phyloP scores from a whole-genome alignment of 1,140 invertebrate species.

The Heterodera schachtii region DNA sequence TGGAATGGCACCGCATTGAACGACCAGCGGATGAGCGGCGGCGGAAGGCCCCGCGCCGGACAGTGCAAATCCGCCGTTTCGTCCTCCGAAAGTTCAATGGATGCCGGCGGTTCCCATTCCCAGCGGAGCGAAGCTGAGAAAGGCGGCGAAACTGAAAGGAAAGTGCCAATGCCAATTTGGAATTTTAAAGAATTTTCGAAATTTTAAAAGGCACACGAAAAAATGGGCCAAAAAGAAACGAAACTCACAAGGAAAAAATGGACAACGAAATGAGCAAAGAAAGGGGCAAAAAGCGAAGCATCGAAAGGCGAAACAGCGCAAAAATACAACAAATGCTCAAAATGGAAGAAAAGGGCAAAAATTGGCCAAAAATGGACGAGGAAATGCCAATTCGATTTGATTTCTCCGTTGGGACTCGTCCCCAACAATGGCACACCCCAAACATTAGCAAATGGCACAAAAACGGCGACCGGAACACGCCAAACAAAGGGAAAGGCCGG shows the following conservation, averaged over 20 bases:
- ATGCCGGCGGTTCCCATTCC: constrained; percentile 80
- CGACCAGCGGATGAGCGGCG: constrained; percentile 91
- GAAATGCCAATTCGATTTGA: not conserved
- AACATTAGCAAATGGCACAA: not conserved
- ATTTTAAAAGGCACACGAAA: no score
- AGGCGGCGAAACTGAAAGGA: not conserved
- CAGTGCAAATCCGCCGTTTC: constrained; percentile 85
- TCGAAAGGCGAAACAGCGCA: no score
- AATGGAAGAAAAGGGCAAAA: no score
- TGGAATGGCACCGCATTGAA: constrained; percentile 79
- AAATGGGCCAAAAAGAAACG: no score
- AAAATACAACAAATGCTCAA: no score
- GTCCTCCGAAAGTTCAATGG: constrained; percentile 84
- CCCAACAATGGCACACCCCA: not conserved
- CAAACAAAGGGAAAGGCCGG: not conserved
- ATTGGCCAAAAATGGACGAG: not conserved
- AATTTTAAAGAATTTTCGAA: no score
- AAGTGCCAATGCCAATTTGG: not conserved
- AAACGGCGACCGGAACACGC: not conserved
- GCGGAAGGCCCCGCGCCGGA: constrained; percentile 82
- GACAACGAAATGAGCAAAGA: no score
- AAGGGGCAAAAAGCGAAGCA: no score
- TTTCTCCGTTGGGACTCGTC: not conserved
- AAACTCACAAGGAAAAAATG: no score
- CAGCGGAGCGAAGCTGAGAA: constrained; percentile 81